phyloP scores from a whole-genome alignment of 1,140 invertebrate species.

The Lepidurus arcticus region DNA sequence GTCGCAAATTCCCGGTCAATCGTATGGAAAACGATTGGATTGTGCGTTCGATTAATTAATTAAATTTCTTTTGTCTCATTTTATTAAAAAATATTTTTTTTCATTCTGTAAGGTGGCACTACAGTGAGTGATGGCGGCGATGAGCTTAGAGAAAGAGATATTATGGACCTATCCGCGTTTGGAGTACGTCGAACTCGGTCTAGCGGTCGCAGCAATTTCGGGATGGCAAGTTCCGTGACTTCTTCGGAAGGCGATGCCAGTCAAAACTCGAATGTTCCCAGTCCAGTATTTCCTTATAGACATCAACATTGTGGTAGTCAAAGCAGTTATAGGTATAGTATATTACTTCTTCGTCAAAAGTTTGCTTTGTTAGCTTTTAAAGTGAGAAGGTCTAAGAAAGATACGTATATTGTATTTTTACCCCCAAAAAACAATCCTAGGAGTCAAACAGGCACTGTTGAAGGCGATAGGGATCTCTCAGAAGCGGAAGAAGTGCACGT shows the following conservation, averaged over 20 bases:
- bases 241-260: not conserved
- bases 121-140: not conserved
- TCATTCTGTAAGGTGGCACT: not conserved
- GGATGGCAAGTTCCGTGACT: not conserved
- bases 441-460: not conserved
- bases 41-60: not conserved
- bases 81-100: not conserved
- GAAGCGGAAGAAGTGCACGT: constrained; percentile 27
- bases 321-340: not conserved
- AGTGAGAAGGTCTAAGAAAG: not conserved
- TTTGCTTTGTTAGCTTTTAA: not conserved
- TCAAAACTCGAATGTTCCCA: not conserved
- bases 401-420: not conserved
- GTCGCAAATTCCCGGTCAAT: not conserved
- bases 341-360: not conserved
- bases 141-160: not conserved
- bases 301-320: not conserved
- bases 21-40: not conserved
- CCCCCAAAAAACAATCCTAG: not conserved
- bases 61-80: not conserved
- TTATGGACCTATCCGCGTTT: not conserved
- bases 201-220: not conserved
- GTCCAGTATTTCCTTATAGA: not conserved
- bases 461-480: constrained; percentile 31
- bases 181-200: not conserved